Conservation (phyloP, 2,797 vertebrate genomes). For the Sylvilagus floridanus region DNA sequence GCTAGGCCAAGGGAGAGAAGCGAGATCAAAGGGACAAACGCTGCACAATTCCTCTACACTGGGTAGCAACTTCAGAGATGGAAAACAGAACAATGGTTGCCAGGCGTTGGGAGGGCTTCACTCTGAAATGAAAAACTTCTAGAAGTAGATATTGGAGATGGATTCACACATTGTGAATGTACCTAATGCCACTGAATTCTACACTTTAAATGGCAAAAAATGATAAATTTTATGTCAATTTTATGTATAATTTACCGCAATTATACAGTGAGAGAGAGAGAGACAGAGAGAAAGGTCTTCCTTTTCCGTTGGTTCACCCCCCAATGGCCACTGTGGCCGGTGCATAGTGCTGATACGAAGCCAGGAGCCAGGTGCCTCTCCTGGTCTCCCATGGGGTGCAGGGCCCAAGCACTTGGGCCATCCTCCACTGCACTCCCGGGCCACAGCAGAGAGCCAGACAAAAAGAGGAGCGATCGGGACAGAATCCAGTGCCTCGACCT, state of each 20-base stretch:
- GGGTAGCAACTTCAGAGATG: not conserved
- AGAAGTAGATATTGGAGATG: not conserved
- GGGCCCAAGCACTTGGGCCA: too few relatives aligned
- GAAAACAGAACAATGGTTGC: not conserved
- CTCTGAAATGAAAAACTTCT: not conserved
- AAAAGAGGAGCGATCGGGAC: too few relatives aligned
- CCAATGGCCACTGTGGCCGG: too few relatives aligned
- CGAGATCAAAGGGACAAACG: not conserved
- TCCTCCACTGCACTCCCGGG: too few relatives aligned
- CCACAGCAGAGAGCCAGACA: too few relatives aligned
- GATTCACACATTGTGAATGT: not conserved
- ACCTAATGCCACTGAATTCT: not conserved
- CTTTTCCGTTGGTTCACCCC: too few relatives aligned
- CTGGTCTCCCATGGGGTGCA: too few relatives aligned
- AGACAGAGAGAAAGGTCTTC: too few relatives aligned
- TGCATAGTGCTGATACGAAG: too few relatives aligned
- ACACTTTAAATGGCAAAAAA: not conserved
- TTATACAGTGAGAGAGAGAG: too few relatives aligned
- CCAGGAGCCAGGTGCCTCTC: too few relatives aligned
- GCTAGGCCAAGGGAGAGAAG: not conserved
- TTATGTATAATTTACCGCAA: not conserved
- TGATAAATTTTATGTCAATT: not conserved
- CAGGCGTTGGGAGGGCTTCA: not conserved
- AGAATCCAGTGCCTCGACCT: too few relatives aligned
- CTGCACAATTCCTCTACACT: not conserved